Evolutionary conservation across 2,888 invertebrate genomes (phyloP).

Genomic region (Lottia scabra): DNA sequence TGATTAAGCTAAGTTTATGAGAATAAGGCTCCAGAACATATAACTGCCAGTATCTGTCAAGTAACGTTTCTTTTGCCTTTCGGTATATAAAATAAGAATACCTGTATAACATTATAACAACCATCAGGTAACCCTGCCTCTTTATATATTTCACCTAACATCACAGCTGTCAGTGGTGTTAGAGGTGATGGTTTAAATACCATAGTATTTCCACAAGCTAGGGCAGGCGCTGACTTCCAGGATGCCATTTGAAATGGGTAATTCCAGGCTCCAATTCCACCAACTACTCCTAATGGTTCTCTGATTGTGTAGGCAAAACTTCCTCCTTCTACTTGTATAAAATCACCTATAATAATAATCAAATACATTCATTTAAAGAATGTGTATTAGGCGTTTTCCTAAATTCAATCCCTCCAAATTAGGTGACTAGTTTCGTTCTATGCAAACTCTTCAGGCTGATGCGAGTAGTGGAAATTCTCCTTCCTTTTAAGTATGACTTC

Average conservation of each 20-base stretch:
- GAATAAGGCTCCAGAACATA: too few relatives aligned
- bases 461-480: too few relatives aligned
- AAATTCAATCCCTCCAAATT: too few relatives aligned
- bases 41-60: too few relatives aligned
- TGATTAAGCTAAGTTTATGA: too few relatives aligned
- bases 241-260: conserved; percentile 73
- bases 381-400: too few relatives aligned
- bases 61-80: too few relatives aligned
- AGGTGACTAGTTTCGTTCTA: too few relatives aligned
- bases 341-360: conserved; percentile 65
- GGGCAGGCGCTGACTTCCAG: conserved; percentile 72
- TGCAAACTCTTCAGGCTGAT: too few relatives aligned
- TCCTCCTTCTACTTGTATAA: conserved; percentile 68
- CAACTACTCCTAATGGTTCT: conserved; percentile 74
- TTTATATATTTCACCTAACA: conserved; percentile 72
- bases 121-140: conserved; percentile 73
- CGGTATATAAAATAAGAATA: conserved; percentile 42
- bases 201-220: conserved; percentile 73
- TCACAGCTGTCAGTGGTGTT: conserved; percentile 73
- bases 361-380: background rate
- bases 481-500: too few relatives aligned
- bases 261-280: conserved; percentile 75
- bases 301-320: conserved; percentile 72
- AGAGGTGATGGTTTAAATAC: conserved; percentile 74
- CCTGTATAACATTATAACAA: conserved; percentile 73